phyloP scores from a whole-genome alignment of 2,888 invertebrate species.

The Apodemia duryi region DNA sequence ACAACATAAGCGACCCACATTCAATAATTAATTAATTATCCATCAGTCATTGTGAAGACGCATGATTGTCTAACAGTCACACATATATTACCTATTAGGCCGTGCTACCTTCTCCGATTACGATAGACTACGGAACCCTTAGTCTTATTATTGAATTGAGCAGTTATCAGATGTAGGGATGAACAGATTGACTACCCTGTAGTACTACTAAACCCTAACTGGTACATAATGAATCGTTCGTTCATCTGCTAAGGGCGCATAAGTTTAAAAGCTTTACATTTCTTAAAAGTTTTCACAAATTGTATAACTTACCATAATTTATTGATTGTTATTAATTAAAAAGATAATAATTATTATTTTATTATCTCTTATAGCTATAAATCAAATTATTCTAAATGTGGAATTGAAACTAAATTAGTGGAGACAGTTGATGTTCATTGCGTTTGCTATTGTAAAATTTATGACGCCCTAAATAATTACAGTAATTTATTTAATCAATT shows the following conservation, averaged over 20 bases:
- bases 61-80: conserved; percentile 31
- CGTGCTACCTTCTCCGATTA: conserved; percentile 52
- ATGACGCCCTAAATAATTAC: conserved; percentile 39
- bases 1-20: conserved; percentile 11
- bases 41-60: conserved; percentile 34
- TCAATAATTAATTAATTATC: conserved; percentile 15
- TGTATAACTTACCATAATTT: conserved; percentile 61
- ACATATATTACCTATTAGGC: conserved; percentile 45
- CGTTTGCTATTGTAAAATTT: conserved; percentile 35
- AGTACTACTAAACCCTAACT: conserved; percentile 68
- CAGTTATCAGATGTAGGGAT: conserved; percentile 71
- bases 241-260: conserved; percentile 64
- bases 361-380: conserved; percentile 55
- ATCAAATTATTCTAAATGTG: conserved; percentile 38
- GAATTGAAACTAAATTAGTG: conserved; percentile 32
- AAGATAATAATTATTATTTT: conserved; percentile 41
- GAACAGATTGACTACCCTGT: conserved; percentile 72
- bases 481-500: conserved; percentile 59
- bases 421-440: conserved; percentile 33
- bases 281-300: conserved; percentile 70
- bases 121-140: conserved; percentile 54
- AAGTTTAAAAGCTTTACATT: conserved; percentile 66
- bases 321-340: conserved; percentile 51
- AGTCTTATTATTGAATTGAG: conserved; percentile 71
- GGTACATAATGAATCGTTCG: conserved; percentile 52